Evolutionary conservation across 1,140 invertebrate genomes (phyloP), one percentile per base, ranked within the genome.

Genomic region (Probaryconus sp.): DNA sequence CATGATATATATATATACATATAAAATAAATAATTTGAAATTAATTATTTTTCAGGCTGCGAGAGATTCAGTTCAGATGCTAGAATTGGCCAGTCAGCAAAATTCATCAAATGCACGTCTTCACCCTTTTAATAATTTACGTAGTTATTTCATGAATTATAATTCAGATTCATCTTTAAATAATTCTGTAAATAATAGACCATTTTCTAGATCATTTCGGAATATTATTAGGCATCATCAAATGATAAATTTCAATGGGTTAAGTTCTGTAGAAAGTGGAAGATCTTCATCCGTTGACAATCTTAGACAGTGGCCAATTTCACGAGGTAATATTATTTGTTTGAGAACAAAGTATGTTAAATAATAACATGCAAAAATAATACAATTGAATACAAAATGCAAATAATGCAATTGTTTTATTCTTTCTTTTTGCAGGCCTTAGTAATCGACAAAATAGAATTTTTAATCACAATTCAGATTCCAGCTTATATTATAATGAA

Each of bases 401-500:
- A n/a, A n/a, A n/a, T n/a, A n/a, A n/a, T n/a, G n/a, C n/a, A n/a
- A n/a, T n/a, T n/a, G n/a, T n/a, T n/a, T 35, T 0, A 35, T 35
- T 20, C 5, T 4, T 31, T 31, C 14, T 50, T 6, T 35, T 28
- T 24, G 31, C 18, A 68, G 71, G 30, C n/a, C n/a, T 20, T 0
- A 16, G 37, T 20, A 61, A 20, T 67, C 53, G 38, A 6, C 71
- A 68, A 30, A 7, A 35, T 28, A 61, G 64, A 18, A 35, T 33
- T 18, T 56, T 48, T 38, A 9, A 42, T 31, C 63, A 42, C 13
- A 16, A 47, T 20, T 63, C 63, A 45, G 63, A 72, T 28, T 51
- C 50, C 3, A 67, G 56, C 63, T 51, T 71, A 20, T 68, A 45
- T 43, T 67, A 48, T 11, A 18, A 30, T 3, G 68, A 67, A 16